A percentile compares a stretch with the other conserved stretches of the same genome.
Evolutionary conservation across 2,888 invertebrate species (phyloP).

Genomic region (Netelia inedita): DNA sequence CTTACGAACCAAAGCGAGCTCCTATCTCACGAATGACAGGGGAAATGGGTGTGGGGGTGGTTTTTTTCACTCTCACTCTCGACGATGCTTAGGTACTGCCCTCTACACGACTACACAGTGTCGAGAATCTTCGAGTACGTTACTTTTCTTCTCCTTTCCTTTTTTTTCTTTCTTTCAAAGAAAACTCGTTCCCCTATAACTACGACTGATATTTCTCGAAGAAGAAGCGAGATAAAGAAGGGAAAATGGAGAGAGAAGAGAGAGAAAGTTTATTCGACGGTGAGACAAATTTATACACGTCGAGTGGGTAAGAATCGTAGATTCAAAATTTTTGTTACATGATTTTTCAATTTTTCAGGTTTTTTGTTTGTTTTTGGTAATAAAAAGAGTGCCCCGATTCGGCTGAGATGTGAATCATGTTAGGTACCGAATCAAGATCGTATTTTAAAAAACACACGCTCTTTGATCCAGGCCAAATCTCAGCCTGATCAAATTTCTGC

Average conservation of each 20-base stretch:
- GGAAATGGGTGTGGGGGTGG: slow-evolving; percentile 41
- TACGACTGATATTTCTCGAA: slow-evolving; percentile 18
- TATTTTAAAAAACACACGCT: no score
- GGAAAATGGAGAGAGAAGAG: neutral
- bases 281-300: neutral
- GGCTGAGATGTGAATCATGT: no score
- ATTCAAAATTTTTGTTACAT: neutral
- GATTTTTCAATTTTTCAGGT: neutral
- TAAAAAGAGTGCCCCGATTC: no score
- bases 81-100: neutral
- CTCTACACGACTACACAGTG: slow-evolving; percentile 18
- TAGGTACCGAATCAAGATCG: no score
- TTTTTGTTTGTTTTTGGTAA: no score
- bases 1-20: slow-evolving; percentile 30
- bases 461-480: no score
- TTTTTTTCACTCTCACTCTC: slow-evolving; percentile 23
- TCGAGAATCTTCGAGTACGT: slow-evolving; percentile 35
- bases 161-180: neutral
- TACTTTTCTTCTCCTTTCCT: slow-evolving; percentile 16
- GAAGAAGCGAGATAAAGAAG: slow-evolving; percentile 9
- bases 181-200: slow-evolving; percentile 29
- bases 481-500: no score
- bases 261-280: slow-evolving; percentile 43
- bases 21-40: slow-evolving; percentile 60
- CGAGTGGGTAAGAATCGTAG: neutral